A percentile compares a stretch with the other conserved stretches of the same genome.
phyloP scores from a whole-genome alignment of 2,888 invertebrate species.

The Protophormia terraenovae region DNA sequence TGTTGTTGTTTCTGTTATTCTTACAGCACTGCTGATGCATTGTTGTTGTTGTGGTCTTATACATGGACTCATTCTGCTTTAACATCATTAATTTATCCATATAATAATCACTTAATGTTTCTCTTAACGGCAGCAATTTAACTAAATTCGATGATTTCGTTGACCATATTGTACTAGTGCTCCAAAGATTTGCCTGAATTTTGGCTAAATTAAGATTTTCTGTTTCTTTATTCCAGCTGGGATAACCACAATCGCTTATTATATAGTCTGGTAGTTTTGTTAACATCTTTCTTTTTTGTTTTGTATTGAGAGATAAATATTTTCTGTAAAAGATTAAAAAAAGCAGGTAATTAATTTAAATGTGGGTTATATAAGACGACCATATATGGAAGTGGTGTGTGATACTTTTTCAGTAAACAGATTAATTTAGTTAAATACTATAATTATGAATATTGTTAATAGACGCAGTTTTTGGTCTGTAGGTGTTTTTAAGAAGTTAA shows the following conservation, averaged over 20 bases:
- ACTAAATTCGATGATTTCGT: conserved; percentile 39
- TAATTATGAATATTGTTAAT: conserved; percentile 1
- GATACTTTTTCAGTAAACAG: neutral
- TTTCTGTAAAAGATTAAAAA: conserved; percentile 26
- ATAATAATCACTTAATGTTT: conserved; percentile 62
- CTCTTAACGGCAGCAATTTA: conserved; percentile 56
- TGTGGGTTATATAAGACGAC: neutral
- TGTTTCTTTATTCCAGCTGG: conserved; percentile 45
- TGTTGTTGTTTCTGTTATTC: conserved; percentile 22
- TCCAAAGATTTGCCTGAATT: conserved; percentile 56
- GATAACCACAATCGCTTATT: conserved; percentile 62
- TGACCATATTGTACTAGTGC: conserved; percentile 52
- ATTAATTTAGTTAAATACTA: conserved; percentile 18
- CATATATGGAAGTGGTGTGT: neutral
- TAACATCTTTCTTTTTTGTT: conserved; percentile 59
- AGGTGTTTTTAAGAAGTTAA: conserved; percentile 10
- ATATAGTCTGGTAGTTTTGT: conserved; percentile 66
- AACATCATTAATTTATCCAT: conserved; percentile 38
- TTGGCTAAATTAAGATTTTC: conserved; percentile 36
- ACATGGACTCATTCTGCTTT: conserved; percentile 29
- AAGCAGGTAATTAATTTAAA: neutral
- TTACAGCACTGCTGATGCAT: neutral
- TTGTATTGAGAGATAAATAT: neutral
- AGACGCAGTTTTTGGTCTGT: neutral
- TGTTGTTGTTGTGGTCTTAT: conserved; percentile 16